Evolutionary conservation across 2,888 invertebrate genomes (phyloP), one percentile per base, ranked within the genome.

Genomic region (Tetragonula carbonaria): DNA sequence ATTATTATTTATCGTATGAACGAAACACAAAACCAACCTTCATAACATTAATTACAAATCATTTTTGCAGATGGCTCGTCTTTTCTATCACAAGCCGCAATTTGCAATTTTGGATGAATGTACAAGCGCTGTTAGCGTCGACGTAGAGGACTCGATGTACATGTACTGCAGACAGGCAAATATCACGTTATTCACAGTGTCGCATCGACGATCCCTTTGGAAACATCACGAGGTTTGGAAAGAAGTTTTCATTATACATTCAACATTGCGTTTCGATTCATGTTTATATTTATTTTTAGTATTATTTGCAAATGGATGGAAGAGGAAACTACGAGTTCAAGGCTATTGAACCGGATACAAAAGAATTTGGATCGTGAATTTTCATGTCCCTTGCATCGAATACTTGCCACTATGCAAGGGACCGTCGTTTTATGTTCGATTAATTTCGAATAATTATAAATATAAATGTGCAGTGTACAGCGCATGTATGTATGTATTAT

Each of bases 51-150:
- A 66, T 74, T 28, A 0, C 18, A 3, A 11, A 18, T 28, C 66
- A 78, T 83, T 23, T 71, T 84, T 83, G 0, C 93, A 97, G 96
- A 99, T 99, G 99, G 98, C 99, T 21, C 96, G 99, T 23, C 95
- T 99, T 86, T 99, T 99, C 95, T 99, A 99, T 95, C 99, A 99
- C 95, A 97, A 97, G 93, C 99, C 99, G 0, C 99, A 99, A 95
- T 99, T 99, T 95, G 99, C 99, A 18, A 99, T 99, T 92, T 95
- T 99, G 90, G 99, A 99, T 93, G 99, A 99, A 95, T 99, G 99
- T 94, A 99, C 99, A 0, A 99, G 98, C 94, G 99, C 99, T 0
- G 99, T 99, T 0, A 99, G 99, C 72, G 98, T 99, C 0, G 99
- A 99, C 94, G 99, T 99, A 0, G 99, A 99, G 94, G 99, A 99